Evolutionary conservation across 1,140 invertebrate genomes (phyloP).

Genomic region (Drosophila pandora): DNA sequence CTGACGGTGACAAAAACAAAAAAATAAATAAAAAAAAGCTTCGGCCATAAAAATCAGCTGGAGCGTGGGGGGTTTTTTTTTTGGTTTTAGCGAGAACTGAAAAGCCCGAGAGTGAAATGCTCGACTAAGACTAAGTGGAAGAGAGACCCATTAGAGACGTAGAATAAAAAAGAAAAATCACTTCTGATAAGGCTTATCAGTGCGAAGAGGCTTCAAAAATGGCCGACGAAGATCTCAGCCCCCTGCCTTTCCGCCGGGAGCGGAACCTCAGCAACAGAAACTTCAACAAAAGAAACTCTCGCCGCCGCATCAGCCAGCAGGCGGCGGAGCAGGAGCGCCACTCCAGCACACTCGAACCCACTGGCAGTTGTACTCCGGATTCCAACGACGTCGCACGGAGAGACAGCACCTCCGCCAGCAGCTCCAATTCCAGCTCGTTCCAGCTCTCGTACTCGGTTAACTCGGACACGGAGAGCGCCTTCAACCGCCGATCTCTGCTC

Average conservation of each 20-base stretch:
- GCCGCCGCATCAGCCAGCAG: slow-evolving; percentile 57
- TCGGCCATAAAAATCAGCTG: slow-evolving; percentile 26
- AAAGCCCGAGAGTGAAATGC: slow-evolving; percentile 8
- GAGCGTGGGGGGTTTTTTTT: slow-evolving; percentile 16
- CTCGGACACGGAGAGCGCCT: slow-evolving; percentile 70
- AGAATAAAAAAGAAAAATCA: slow-evolving; percentile 2
- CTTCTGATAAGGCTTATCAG: slow-evolving; percentile 41
- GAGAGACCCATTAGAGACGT: not conserved
- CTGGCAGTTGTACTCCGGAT: slow-evolving; percentile 33
- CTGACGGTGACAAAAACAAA: slow-evolving; percentile 28
- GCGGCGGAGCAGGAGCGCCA: slow-evolving; percentile 48
- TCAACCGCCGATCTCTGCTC: slow-evolving; percentile 56
- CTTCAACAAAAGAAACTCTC: slow-evolving; percentile 74
- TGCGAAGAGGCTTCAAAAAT: slow-evolving; percentile 30
- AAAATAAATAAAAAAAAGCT: slow-evolving; percentile 35
- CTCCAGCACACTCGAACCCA: slow-evolving; percentile 7
- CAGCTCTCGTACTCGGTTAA: slow-evolving; percentile 70
- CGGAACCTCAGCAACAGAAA: slow-evolving; percentile 80
- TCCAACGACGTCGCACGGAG: slow-evolving; percentile 34
- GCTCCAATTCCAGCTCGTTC: slow-evolving; percentile 64
- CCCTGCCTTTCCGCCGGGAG: slow-evolving; percentile 75
- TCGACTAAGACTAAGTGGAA: not conserved
- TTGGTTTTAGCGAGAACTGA: slow-evolving; percentile 9
- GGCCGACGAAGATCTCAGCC: slow-evolving; percentile 74
- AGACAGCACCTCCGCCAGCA: slow-evolving; percentile 9